Conservation (phyloP, 2,113 vertebrate genomes). For the Elaphurus davidianus region DNA sequence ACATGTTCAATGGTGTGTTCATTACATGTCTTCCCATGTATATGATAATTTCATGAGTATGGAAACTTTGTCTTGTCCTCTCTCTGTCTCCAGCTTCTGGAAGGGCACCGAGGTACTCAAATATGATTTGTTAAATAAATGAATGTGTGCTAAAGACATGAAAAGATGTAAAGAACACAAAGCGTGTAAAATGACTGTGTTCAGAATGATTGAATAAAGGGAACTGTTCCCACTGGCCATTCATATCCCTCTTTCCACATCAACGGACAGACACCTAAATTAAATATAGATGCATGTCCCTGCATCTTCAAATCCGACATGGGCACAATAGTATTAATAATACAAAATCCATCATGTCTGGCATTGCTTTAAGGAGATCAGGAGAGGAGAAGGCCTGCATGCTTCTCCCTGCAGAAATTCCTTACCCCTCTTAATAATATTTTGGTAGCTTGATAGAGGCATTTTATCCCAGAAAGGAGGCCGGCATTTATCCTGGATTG, state of each 20-base stretch:
- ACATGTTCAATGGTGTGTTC: background rate
- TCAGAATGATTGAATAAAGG: background rate
- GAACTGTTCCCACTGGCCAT: background rate
- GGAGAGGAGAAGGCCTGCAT: background rate
- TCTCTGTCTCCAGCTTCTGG: background rate
- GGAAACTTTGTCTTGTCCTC: background rate
- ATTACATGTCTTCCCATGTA: no score
- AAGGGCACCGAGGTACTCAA: background rate
- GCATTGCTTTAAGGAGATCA: constrained; percentile 20
- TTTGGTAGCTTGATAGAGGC: constrained; percentile 43
- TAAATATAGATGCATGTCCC: constrained; percentile 43
- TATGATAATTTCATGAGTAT: background rate
- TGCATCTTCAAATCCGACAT: background rate
- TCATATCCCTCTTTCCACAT: background rate
- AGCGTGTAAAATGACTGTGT: background rate
- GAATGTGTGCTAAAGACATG: background rate
- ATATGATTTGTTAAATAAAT: background rate
- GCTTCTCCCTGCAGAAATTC: background rate
- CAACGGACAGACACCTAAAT: background rate
- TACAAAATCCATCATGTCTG: background rate
- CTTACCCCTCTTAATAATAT: background rate
- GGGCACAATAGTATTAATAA: constrained; percentile 27
- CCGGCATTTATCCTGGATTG: constrained; percentile 13
- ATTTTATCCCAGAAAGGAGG: constrained; percentile 55
- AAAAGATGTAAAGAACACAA: background rate